phyloP scores from a whole-genome alignment of 2,797 vertebrate genomes.

The Helostoma temminkii region DNA sequence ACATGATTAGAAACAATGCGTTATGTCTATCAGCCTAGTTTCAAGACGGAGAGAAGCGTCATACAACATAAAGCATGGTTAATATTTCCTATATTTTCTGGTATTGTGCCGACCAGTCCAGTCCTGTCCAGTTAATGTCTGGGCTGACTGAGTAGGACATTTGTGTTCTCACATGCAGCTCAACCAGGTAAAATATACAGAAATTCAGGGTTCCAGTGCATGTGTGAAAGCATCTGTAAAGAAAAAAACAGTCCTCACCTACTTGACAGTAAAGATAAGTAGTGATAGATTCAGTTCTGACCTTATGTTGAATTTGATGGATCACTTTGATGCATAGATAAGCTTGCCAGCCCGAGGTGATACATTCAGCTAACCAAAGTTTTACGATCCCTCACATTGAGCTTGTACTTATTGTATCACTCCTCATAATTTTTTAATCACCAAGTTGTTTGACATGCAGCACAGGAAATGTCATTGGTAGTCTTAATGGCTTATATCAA shows the following conservation, averaged over 20 bases:
- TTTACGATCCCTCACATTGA: slow-evolving; percentile 49
- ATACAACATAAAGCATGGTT: no score
- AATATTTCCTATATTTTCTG: no score
- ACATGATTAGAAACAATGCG: no score
- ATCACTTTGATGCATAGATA: slow-evolving; percentile 66
- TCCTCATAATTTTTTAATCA: slow-evolving; percentile 37
- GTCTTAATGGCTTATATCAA: slow-evolving; percentile 41
- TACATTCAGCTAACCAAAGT: slow-evolving; percentile 37
- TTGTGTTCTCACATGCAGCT: no score
- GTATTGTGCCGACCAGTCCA: no score
- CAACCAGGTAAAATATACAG: no score
- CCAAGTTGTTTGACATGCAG: slow-evolving; percentile 39
- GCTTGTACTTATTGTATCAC: slow-evolving; percentile 39
- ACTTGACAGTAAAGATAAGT: slow-evolving; percentile 75
- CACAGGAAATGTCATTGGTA: slow-evolving; percentile 12
- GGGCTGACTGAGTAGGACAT: no score
- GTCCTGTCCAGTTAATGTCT: no score
- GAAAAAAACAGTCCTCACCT: slow-evolving; percentile 47
- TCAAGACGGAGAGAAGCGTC: no score
- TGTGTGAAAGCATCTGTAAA: no score
- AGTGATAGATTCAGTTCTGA: slow-evolving; percentile 69
- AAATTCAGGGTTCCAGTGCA: no score
- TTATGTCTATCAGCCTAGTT: no score
- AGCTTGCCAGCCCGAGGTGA: slow-evolving; percentile 67
- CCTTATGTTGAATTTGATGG: slow-evolving; percentile 72